Base-by-base conservation (phyloP, 2,888 invertebrate genomes). In the Polyommatus icarus region DNA sequence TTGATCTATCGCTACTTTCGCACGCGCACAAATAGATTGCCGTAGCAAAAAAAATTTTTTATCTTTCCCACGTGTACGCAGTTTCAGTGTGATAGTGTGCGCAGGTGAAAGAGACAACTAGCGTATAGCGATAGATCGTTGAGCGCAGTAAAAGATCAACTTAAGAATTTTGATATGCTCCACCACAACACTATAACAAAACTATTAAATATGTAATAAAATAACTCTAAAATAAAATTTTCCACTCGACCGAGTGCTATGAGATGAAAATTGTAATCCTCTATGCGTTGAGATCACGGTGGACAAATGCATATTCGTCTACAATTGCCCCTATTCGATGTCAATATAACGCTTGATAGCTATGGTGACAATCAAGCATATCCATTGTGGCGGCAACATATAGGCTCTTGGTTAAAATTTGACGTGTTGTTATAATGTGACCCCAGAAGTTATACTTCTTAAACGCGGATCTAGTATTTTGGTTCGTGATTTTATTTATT, bases 401-500 rank as follows among this genome's bases (percentile, higher is more conserved):
- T 50, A 15, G 15, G 12, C 50, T 15, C 24, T 61, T 12, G 12
- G 12, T 61, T 24, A 61, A 61, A 24, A 20, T 61, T 61, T 61
- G 61, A 24, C 12, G 61, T 24, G 61, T 24, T 8, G 12, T 61
- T 24, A 8, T 61, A 3, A 10, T 61, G 61, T 61, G 61, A 61
- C 20, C 59, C 59, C 20, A 20, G n/a, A 59, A 20, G 61, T 61
- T 20, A 24, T 24, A 61, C 12, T 24, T 24, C 24, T 61, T 12
- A 12, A 24, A 24, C 8, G 12, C 61, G 12, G 1, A 61, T 61
- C 4, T 12, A 24, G 20, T 61, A 24, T 61, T 61, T 61, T 61
- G 61, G 61, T 61, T 61, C 61, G 61, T 61, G 61, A 61, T 61
- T 61, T 24, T 24, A 61, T 61, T 61, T 61, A 61, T 24, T 20